Percentiles rank a stretch among this genome's conserved stretches.
phyloP scores from a whole-genome alignment of 2,113 vertebrate species.

The Colinus virginianus region DNA sequence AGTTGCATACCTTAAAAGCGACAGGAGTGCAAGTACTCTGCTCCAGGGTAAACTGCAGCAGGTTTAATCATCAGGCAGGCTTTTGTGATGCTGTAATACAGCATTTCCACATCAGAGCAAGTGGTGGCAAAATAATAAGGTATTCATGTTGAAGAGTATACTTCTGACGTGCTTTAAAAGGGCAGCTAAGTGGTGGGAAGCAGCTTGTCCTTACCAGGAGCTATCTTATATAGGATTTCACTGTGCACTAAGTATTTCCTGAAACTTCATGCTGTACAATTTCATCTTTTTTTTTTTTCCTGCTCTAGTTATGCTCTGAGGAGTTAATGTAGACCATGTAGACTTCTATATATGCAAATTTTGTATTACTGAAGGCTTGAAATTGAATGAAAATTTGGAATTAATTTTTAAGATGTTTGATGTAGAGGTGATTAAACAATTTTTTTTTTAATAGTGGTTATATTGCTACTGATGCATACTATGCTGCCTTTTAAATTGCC shows the following conservation, averaged over 20 bases:
- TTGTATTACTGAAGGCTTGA: background rate
- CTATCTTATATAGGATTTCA: background rate
- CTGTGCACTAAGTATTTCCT: background rate
- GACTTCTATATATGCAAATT: background rate
- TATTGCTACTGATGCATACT: conserved; percentile 44
- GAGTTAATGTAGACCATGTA: background rate
- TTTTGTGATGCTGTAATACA: background rate
- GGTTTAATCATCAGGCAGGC: background rate
- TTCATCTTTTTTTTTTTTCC: background rate
- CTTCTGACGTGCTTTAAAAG: background rate
- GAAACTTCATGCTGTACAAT: background rate
- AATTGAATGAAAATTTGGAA: conserved; percentile 5
- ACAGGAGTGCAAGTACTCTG: background rate
- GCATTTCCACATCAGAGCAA: background rate
- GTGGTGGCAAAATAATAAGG: background rate
- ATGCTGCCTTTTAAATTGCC: conserved; percentile 47
- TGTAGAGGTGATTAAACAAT: background rate
- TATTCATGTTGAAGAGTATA: background rate
- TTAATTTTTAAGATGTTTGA: conserved; percentile 1
- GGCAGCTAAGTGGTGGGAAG: background rate
- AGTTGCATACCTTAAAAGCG: background rate
- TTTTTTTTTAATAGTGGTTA: conserved; percentile 26
- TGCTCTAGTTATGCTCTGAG: background rate
- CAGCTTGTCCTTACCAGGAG: background rate
- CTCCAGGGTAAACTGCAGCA: background rate